Conservation (phyloP, 2,113 vertebrate genomes). For the Ctenodactylus gundi region DNA sequence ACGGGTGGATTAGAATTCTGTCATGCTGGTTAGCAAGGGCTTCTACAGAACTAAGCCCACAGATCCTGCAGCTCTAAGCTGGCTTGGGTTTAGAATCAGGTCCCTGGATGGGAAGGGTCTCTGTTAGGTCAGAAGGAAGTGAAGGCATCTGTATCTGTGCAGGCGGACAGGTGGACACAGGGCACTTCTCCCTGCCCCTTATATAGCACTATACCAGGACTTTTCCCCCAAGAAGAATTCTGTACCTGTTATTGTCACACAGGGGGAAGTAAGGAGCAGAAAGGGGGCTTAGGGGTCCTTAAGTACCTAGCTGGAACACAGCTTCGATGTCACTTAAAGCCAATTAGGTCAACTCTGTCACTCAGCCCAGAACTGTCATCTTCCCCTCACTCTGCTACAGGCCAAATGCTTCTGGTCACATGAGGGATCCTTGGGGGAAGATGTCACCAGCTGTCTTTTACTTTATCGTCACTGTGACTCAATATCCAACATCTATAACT, state of each 20-base stretch:
- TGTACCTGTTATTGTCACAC: not conserved
- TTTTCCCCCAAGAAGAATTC: not conserved
- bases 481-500: no score
- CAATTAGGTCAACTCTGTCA: not conserved
- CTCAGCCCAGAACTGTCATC: not conserved
- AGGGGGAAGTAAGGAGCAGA: not conserved
- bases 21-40: not conserved
- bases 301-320: not conserved
- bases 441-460: no score
- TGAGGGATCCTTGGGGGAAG: not conserved
- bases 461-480: no score
- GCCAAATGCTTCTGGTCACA: not conserved
- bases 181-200: not conserved
- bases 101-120: not conserved
- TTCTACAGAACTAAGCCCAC: not conserved
- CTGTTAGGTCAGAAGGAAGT: not conserved
- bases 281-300: not conserved
- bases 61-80: not conserved
- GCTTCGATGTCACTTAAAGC: not conserved
- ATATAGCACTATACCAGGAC: not conserved
- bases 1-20: not conserved
- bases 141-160: not conserved
- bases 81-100: not conserved
- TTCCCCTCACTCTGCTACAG: not conserved
- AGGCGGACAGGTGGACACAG: not conserved